Base-by-base conservation (phyloP, 2,888 invertebrate species). In the Sinhomidia bicolor region DNA sequence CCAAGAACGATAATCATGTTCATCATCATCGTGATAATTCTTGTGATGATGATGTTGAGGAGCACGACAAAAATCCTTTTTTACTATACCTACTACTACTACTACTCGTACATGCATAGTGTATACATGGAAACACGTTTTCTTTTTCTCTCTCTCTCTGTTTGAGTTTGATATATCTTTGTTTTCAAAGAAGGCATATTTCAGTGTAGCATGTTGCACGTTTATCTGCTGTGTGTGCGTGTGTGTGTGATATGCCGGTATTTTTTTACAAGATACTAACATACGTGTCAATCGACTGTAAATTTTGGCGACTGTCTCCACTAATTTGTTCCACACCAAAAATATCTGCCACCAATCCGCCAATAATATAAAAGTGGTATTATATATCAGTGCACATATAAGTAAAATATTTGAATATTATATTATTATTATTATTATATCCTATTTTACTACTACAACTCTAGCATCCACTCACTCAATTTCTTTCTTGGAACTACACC, bases 281-380 rank as follows among this genome's bases (percentile, higher is more conserved):
- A 91, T 91, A 92, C 90, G 91, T 92, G 92, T 92, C 92, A 92
- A 92, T 92, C 91, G 92, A 91, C 92, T 92, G 92, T 92, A 92
- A 92, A 92, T 92, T 92, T 92, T 92, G 92, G 92, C 92, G 92
- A 92, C 92, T 92, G 92, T 92, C 92, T 92, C 91, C 90, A 90
- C 92, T 92, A 92, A 92, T 92, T 92, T 92, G 92, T 92, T 92
- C 92, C 92, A 91, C 92, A 91, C 92, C 92, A 91, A 92, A 92
- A 92, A 92, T 91, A 92, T 91, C 91, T 89, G 84, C 92, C 91
- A 91, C 92, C 92, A 91, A 92, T 92, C 91, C 92, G 26, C 74
- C 74, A 54, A 76, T 76, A 76, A 54, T 32, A 76, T 23, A 23
- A 68, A 36, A 32, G 17, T 32, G 36, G 65, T 68, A 20, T 71